These are phyloP conservation scores for Torymus auratus DNA, from an alignment of 2,888 invertebrate species.

Conservation along the genomic window DNA sequence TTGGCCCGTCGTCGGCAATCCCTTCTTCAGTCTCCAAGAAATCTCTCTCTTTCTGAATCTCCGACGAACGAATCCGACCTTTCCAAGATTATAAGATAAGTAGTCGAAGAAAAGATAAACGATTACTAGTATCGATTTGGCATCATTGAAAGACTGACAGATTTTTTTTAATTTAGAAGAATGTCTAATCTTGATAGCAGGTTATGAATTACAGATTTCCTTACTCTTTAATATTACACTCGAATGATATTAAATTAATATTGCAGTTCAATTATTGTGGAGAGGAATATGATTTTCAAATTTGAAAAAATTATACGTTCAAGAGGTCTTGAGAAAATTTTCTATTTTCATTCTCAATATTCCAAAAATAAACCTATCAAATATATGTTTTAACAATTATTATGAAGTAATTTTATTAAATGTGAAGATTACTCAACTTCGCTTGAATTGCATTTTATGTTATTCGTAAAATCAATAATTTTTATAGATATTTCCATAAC, in stretches of 20 bases:
- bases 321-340: too few relatives aligned
- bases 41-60: constrained; percentile 57
- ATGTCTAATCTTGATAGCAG: constrained; percentile 1
- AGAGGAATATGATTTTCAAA: too few relatives aligned
- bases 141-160: constrained; percentile 37
- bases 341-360: too few relatives aligned
- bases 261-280: too few relatives aligned
- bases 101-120: constrained; percentile 43
- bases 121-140: constrained; percentile 44
- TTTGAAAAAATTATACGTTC: too few relatives aligned
- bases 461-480: background rate
- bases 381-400: too few relatives aligned
- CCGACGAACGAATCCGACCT: constrained; percentile 36
- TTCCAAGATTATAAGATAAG: constrained; percentile 49
- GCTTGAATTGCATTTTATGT: too few relatives aligned
- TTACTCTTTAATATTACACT: too few relatives aligned
- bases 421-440: too few relatives aligned
- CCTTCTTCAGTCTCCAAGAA: constrained; percentile 51
- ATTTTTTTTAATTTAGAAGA: constrained; percentile 15
- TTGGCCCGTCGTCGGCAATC: constrained; percentile 15
- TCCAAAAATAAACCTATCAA: too few relatives aligned
- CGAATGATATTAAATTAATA: too few relatives aligned
- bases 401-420: too few relatives aligned
- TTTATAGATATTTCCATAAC: background rate
- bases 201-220: constrained; percentile 19